These are phyloP conservation scores for Pseudopipra pipra DNA, from an alignment of 2,113 vertebrate genomes.

Conservation along the genomic window DNA sequence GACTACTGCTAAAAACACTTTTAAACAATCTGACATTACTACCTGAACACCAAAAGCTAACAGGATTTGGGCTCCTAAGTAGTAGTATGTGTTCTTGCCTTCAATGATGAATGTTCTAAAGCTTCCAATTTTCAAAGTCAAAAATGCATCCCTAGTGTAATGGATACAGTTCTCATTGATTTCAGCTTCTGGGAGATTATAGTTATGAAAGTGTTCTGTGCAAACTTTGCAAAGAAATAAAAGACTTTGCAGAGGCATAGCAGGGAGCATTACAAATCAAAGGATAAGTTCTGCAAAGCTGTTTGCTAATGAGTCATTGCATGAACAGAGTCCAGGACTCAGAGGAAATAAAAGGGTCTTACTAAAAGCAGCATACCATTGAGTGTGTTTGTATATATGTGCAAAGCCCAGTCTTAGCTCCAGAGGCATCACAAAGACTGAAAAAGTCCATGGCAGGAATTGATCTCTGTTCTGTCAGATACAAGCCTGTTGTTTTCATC, in stretches of 20 bases:
- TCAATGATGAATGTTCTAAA: neutral
- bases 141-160: neutral
- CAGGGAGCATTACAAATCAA: slow-evolving; percentile 59
- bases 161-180: neutral
- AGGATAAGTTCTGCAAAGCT: slow-evolving; percentile 51
- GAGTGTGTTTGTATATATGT: slow-evolving; percentile 18
- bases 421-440: slow-evolving; percentile 14
- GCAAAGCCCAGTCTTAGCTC: neutral
- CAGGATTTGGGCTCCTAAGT: neutral
- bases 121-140: neutral
- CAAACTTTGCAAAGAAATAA: slow-evolving; percentile 42
- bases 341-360: slow-evolving; percentile 58
- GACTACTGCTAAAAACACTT: neutral
- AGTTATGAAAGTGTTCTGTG: slow-evolving; percentile 19
- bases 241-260: slow-evolving; percentile 34
- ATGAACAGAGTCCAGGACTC: slow-evolving; percentile 54
- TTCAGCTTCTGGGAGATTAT: neutral
- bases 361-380: slow-evolving; percentile 45
- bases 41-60: neutral
- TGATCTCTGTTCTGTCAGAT: slow-evolving; percentile 8
- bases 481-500: neutral
- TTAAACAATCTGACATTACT: neutral
- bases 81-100: neutral
- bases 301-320: slow-evolving; percentile 61
- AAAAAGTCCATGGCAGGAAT: slow-evolving; percentile 5